phyloP scores from a whole-genome alignment of 2,113 vertebrate genomes.

The Cyphotilapia sp. region DNA sequence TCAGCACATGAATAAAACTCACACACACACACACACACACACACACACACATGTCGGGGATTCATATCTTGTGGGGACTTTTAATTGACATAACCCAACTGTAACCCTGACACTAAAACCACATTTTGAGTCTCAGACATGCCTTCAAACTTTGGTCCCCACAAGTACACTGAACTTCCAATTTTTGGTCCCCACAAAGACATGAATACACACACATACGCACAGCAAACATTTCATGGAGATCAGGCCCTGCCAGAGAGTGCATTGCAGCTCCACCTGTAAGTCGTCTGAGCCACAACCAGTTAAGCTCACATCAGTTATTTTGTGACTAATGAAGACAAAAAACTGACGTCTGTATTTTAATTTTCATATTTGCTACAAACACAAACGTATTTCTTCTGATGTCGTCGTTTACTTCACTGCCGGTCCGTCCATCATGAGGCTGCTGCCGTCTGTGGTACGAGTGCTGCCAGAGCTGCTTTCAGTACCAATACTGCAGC shows the following conservation, averaged over 20 bases:
- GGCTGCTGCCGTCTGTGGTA: accelerated
- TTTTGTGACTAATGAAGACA: background rate
- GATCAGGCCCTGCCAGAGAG: background rate
- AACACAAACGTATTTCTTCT: background rate
- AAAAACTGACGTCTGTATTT: background rate
- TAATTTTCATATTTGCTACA: background rate
- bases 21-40: background rate
- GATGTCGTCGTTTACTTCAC: accelerated
- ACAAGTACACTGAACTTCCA: too few relatives aligned
- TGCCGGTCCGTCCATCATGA: background rate
- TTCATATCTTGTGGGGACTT: background rate
- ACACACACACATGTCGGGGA: background rate
- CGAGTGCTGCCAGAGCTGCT: background rate
- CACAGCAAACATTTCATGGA: background rate
- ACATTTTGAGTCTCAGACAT: background rate
- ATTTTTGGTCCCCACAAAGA: background rate
- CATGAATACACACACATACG: background rate
- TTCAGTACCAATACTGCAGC: background rate
- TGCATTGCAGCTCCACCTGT: background rate
- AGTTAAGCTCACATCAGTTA: background rate
- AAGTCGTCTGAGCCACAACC: background rate
- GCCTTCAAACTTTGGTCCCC: accelerated
- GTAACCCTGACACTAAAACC: background rate
- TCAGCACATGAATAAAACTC: background rate
- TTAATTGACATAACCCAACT: background rate